Conservation (phyloP, 2,888 invertebrate genomes). For the Invenusta paracnida region DNA sequence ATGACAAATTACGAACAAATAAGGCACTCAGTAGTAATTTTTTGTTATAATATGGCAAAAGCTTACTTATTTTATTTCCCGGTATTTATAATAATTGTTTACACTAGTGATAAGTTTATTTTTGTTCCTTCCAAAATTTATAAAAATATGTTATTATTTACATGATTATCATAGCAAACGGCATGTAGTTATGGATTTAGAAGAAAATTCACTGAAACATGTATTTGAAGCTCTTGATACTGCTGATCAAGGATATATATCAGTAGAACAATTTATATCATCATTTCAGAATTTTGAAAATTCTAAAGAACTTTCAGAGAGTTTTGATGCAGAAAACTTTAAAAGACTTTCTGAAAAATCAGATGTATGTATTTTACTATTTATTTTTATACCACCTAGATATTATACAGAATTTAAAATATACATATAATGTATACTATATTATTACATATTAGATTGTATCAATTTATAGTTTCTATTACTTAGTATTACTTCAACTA, state of each 20-base stretch:
- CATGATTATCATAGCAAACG: background rate
- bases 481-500: too few species aligned
- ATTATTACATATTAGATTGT: too few species aligned
- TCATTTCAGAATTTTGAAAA: background rate
- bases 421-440: too few species aligned
- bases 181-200: background rate
- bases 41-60: too few species aligned
- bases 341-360: background rate
- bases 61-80: background rate
- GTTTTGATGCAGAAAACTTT: background rate
- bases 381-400: too few species aligned
- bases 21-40: too few species aligned
- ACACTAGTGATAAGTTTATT: background rate
- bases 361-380: background rate
- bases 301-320: background rate
- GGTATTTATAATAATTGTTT: background rate
- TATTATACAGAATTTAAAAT: too few species aligned
- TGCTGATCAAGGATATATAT: background rate
- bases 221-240: background rate
- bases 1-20: too few species aligned
- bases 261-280: background rate
- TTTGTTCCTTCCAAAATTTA: background rate
- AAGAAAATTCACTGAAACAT: background rate
- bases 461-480: too few species aligned
- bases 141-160: background rate